Percentiles rank a stretch among this genome's conserved stretches.
phyloP scores from a whole-genome alignment of 1,140 invertebrate species.

The Heliothis subflexa region DNA sequence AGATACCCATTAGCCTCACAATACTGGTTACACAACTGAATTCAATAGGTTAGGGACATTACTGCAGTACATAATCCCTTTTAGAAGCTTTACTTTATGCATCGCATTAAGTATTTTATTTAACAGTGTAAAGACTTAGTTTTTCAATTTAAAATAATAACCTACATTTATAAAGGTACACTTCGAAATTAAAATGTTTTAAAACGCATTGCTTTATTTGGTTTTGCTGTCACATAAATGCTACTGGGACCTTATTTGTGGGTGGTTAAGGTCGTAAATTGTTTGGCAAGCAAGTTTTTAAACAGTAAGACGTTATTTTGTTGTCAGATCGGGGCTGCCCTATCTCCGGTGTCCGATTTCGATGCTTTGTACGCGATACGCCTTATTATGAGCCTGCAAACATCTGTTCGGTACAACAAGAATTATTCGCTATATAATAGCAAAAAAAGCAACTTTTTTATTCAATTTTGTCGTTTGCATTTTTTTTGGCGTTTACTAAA shows the following conservation, averaged over 20 bases:
- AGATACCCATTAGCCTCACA: slow-evolving; percentile 63
- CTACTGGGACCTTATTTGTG: slow-evolving; percentile 38
- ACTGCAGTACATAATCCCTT: slow-evolving; percentile 36
- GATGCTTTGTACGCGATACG: slow-evolving; percentile 83
- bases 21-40: slow-evolving; percentile 59
- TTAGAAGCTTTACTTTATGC: slow-evolving; percentile 33
- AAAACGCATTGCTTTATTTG: slow-evolving; percentile 55
- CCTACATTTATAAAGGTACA: slow-evolving; percentile 66
- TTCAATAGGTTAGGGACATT: slow-evolving; percentile 55
- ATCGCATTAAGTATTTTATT: slow-evolving; percentile 40
- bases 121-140: slow-evolving; percentile 47
- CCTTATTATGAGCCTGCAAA: slow-evolving; percentile 84
- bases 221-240: slow-evolving; percentile 36
- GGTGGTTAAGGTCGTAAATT: slow-evolving; percentile 60
- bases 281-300: slow-evolving; percentile 49
- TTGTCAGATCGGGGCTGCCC: slow-evolving; percentile 71
- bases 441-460: slow-evolving; percentile 75
- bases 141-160: slow-evolving; percentile 55
- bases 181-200: slow-evolving; percentile 83
- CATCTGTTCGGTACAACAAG: slow-evolving; percentile 78
- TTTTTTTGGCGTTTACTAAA: slow-evolving; percentile 29
- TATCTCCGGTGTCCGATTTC: slow-evolving; percentile 85
- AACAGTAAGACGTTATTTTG: slow-evolving; percentile 67
- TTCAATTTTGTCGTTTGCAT: slow-evolving; percentile 67
- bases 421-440: slow-evolving; percentile 74